Conservation (phyloP, 2,888 invertebrate genomes). For the Caenorhabditis sp. region DNA sequence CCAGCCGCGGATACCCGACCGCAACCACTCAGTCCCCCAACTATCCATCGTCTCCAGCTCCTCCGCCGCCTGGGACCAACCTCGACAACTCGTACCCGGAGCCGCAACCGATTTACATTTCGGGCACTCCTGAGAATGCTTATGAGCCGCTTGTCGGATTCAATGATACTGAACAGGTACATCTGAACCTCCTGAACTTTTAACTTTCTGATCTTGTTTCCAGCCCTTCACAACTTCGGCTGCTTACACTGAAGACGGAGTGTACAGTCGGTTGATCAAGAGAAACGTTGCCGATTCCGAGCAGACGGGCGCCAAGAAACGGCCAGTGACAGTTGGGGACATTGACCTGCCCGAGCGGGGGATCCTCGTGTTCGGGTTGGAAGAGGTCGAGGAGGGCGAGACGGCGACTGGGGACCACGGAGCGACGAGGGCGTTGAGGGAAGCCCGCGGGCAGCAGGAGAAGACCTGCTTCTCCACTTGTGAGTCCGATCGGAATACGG, state of each 20-base stretch:
- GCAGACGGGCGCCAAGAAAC: constrained; percentile 18
- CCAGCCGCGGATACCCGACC: constrained; percentile 7
- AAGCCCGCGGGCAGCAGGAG: constrained; percentile 22
- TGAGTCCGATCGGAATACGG: constrained; percentile 23
- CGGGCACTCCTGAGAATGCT: constrained; percentile 37
- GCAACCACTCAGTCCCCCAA: constrained; percentile 35
- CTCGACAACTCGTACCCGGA: constrained; percentile 44
- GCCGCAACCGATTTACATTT: constrained; percentile 35
- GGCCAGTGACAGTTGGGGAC: constrained; percentile 66
- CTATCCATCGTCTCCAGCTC: constrained; percentile 55
- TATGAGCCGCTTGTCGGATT: constrained; percentile 35
- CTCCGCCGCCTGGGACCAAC: constrained; percentile 42
- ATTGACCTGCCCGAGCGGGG: constrained; percentile 69
- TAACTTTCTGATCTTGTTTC: no score
- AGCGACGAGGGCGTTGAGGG: constrained; percentile 38
- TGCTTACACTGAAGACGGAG: constrained; percentile 55
- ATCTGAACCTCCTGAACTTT: no score
- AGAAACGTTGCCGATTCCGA: constrained; percentile 49
- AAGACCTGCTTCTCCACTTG: constrained; percentile 62
- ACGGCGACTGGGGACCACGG: constrained; percentile 32
- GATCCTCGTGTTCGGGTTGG: constrained; percentile 68
- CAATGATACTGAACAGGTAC: constrained; percentile 53
- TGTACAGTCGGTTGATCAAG: constrained; percentile 49
- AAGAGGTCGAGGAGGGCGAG: constrained; percentile 62
- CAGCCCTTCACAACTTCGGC: constrained; percentile 59